These are phyloP conservation scores for Smithornis capensis DNA, from an alignment of 2,113 vertebrate species.

Conservation along the genomic window DNA sequence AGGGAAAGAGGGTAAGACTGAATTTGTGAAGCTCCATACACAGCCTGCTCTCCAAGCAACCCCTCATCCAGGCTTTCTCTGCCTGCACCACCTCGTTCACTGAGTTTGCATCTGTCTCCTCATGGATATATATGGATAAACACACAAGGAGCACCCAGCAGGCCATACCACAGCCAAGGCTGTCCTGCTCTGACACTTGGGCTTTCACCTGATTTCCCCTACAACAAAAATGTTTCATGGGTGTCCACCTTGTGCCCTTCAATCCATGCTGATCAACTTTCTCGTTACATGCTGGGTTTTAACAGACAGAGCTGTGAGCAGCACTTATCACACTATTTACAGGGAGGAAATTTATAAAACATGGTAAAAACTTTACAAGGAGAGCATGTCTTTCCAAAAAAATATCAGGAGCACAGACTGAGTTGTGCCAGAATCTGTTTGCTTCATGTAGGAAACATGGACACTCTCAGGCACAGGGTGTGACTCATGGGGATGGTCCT, in stretches of 20 bases:
- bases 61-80: background rate
- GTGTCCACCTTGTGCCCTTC: background rate
- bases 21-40: background rate
- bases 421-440: background rate
- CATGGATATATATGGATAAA: background rate
- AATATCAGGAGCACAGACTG: background rate
- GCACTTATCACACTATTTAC: background rate
- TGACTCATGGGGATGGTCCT: too few relatives aligned
- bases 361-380: conserved; percentile 36
- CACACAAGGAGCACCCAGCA: background rate
- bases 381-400: background rate
- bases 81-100: background rate
- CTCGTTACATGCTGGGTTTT: fast-evolving
- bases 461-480: too few relatives aligned
- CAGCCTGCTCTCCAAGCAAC: background rate
- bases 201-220: background rate
- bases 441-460: background rate
- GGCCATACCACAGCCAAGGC: background rate
- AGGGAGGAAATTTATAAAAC: conserved; percentile 31
- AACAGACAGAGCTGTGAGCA: background rate
- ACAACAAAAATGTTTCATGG: background rate
- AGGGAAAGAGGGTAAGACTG: background rate
- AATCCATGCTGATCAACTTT: background rate
- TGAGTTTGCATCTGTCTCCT: background rate
- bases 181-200: background rate